Base-by-base conservation (phyloP, 2,888 invertebrate species). In the Amphimallon solstitiale region DNA sequence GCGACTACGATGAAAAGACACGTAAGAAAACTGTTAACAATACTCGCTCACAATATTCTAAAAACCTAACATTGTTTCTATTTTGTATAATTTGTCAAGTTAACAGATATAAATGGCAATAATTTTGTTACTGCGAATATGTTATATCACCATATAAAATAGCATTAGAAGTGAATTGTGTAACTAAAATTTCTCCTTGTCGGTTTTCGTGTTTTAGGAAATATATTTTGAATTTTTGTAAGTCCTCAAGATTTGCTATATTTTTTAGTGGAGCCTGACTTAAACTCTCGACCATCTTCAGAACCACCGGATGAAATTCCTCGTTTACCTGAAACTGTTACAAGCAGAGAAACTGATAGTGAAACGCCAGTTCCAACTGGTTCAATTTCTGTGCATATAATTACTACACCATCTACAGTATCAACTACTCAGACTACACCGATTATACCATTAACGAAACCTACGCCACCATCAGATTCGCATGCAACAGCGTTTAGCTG, bases 401-500 rank as follows among this genome's bases (percentile, higher is more conserved):
- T 78, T 17, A 66, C 65, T 10, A 72, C 70, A 7, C 75, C 75
- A 21, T 68, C 75, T 2, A 63, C 75, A 0, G 4, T 21, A 9
- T 54, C 52, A n/a, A 2, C 34, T 29, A n/a, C 56, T 4, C 17
- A 29, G 1, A 40, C 56, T 14, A 6, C 56, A 9, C 9, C 34
- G 17, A 43, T 17, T 7, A 43, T 29, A 14, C 72, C 71, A 1
- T 70, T 70, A 10, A 66, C 70, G 29, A 66, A 74, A 9, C 69
- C 68, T 1, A 62, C 78, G 4, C 80, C 80, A 21, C 48, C 35
- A 65, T 56, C 62, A 51, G 72, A 66, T 54, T 69, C 70, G 29
- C 72, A 71, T 72, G 74, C 68, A 63, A 69, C 34, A 73, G 79
- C 71, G 2, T 73, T 70, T 63, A 72, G 68, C 49, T 90, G 90